Percentiles rank a stretch among this genome's conserved stretches.
phyloP scores from a whole-genome alignment of 2,113 vertebrate species.

The Sorex fumeus region DNA sequence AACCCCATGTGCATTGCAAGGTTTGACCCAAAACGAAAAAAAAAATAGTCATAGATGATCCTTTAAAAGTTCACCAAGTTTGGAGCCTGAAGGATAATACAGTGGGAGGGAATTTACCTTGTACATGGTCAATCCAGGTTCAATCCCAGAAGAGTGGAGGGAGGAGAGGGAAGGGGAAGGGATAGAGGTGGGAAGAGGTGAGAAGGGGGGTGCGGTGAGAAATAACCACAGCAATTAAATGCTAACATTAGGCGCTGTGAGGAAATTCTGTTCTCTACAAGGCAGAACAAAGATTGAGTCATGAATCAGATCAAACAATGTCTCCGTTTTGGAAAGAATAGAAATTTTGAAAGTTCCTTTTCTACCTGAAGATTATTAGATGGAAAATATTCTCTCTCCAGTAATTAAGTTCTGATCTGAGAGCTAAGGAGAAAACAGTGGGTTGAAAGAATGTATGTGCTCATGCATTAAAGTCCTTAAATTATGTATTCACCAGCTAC shows the following conservation, averaged over 20 bases:
- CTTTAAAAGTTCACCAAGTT: no score
- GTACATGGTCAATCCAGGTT: no score
- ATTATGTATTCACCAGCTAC: no score
- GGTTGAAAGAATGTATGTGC: neutral
- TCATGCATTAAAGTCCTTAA: neutral
- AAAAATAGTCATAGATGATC: no score
- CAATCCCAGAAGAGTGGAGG: no score
- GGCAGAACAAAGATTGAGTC: neutral
- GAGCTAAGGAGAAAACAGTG: neutral
- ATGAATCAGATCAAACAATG: neutral
- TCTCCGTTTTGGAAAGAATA: neutral
- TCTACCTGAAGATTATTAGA: neutral
- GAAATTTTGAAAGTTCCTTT: constrained; percentile 9
- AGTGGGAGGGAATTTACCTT: no score
- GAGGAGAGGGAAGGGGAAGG: no score
- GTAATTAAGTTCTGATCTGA: neutral
- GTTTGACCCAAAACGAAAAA: no score
- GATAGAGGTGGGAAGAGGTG: no score
- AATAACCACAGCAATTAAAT: constrained; percentile 22
- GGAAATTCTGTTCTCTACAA: neutral
- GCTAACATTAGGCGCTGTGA: constrained; percentile 20
- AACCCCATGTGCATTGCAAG: no score
- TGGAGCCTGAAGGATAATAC: no score
- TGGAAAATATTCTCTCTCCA: neutral
- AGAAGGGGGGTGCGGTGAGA: no score